Base-by-base conservation (phyloP, 53 echinoderm and acorn worm genomes). In the Zoroaster sp. region DNA sequence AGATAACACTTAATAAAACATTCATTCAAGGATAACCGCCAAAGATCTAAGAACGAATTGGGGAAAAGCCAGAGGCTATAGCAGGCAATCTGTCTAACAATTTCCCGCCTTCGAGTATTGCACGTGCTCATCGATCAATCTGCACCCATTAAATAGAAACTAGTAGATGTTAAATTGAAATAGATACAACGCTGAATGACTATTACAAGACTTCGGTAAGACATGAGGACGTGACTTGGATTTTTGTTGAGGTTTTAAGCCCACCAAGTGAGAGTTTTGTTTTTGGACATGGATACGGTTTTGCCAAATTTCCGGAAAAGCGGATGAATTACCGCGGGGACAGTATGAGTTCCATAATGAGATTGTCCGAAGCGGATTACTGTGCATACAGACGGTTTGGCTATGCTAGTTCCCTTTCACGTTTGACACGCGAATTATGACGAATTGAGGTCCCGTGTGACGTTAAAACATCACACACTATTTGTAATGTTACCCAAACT, bases 101-200 rank as follows among this genome's bases (percentile, higher is more conserved):
- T n/a, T n/a, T n/a, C n/a, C n/a, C n/a, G n/a, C n/a, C n/a, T n/a
- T n/a, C n/a, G n/a, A n/a, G n/a, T n/a, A n/a, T 37, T 3, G 40
- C 74, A 42, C 74, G 3, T 40, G 43, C n/a, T 9, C 0, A 44
- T 74, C 74, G 40, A 39, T 74, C 43, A 74, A 41, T 40, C 23
- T 39, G 41, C 36, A 59, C 36, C 79, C 28, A 79, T 79, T 35
- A 79, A 54, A 79, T 40, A 55, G 40, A 21, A 79, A 35, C 51
- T 30, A 76, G 32, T 46, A 46, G 36, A 34, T 35, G 36, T 35
- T 69, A 13, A 14, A 69, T 3, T 31, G 51, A 76, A 76, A 76
- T 51, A 33, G 51, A 49, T 51, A 76, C 76, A 42, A 74, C 41
- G n/a, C 74, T 46, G 30, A 74, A 74, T 74, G 74, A n/a, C 7